Conservation (phyloP, 2,797 vertebrate species). For the Chanos chanos region DNA sequence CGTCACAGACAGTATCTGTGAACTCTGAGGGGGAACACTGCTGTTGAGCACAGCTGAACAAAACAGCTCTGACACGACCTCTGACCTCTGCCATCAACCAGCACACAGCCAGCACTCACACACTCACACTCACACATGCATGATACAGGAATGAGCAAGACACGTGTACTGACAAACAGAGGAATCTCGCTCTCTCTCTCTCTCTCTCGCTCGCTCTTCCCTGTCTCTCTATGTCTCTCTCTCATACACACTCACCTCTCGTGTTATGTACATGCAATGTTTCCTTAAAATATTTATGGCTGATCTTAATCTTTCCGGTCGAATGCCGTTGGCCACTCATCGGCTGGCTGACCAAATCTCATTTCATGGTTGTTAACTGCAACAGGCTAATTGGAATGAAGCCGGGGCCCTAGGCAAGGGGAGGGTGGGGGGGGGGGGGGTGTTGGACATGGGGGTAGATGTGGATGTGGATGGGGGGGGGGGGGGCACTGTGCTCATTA, state of each 20-base stretch:
- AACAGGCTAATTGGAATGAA: conserved; percentile 69
- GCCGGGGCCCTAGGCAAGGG: conserved; percentile 44
- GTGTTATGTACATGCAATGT: conserved; percentile 1
- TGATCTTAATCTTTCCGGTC: conserved; percentile 37
- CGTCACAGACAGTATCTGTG: too few species aligned
- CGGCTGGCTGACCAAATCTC: conserved; percentile 61
- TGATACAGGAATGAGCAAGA: conserved; percentile 21
- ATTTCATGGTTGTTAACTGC: conserved; percentile 65
- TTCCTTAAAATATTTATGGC: conserved; percentile 36
- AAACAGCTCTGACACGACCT: too few species aligned
- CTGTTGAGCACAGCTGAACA: too few species aligned
- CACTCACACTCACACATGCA: not conserved
- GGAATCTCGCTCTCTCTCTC: conserved; percentile 15
- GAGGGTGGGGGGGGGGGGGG: not conserved
- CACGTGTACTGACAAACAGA: conserved; percentile 20
- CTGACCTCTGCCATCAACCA: not conserved
- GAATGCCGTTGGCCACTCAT: conserved; percentile 47
- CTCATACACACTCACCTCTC: not conserved
- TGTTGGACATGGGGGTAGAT: too few species aligned
- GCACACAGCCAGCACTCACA: conserved; percentile 4
- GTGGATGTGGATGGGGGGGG: conserved; percentile 6
- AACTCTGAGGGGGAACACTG: too few species aligned
- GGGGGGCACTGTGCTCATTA: conserved; percentile 31
- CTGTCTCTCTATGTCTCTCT: not conserved
- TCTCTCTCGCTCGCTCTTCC: not conserved